Evolutionary conservation across 2,113 vertebrate genomes (phyloP).

Genomic region (Mixornis gularis): DNA sequence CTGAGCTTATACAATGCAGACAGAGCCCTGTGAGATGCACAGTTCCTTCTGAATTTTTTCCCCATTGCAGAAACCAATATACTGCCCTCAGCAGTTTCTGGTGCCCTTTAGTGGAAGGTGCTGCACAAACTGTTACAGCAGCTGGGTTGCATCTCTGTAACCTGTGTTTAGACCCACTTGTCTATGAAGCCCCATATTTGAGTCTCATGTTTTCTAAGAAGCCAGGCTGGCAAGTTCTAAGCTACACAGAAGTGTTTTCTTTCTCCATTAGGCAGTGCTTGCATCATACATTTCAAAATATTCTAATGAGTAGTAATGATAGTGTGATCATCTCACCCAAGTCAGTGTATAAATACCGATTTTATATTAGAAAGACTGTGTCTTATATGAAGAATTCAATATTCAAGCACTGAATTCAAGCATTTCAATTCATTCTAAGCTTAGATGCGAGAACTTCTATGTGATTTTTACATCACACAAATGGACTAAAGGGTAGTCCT

Average conservation of each 20-base stretch:
- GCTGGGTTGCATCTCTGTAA: not conserved
- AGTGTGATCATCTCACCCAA: fast-evolving
- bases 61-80: not conserved
- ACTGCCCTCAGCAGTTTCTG: not conserved
- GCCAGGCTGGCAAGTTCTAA: not conserved
- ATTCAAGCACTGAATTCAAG: not conserved
- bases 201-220: not conserved
- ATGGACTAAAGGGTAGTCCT: not conserved
- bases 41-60: not conserved
- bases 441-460: not conserved
- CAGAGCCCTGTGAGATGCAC: not conserved
- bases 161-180: not conserved
- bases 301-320: not conserved
- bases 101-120: not conserved
- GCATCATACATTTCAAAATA: not conserved
- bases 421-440: not conserved
- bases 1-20: not conserved
- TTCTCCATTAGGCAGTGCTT: not conserved
- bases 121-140: not conserved
- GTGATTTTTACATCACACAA: not conserved
- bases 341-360: not conserved
- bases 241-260: not conserved
- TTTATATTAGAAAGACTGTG: not conserved
- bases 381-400: not conserved
- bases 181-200: not conserved